phyloP scores from a whole-genome alignment of 2,797 vertebrate species.

The Dendrocincla tyrannina region DNA sequence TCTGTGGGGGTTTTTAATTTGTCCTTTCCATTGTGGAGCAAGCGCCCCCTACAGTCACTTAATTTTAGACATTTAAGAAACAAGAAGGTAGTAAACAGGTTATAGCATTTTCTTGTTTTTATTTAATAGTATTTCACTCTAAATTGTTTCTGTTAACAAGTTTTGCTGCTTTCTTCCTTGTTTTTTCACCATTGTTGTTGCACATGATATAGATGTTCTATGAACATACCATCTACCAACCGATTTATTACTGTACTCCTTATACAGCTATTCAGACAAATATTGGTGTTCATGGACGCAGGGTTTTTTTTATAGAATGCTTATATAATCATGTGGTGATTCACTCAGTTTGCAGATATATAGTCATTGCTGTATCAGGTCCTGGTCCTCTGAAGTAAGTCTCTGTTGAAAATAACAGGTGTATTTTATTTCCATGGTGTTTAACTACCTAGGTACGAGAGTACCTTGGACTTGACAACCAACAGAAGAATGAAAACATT shows the following conservation, averaged over 20 bases:
- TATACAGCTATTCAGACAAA: background rate
- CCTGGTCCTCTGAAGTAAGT: background rate
- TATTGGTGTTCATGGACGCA: background rate
- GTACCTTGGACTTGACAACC: background rate
- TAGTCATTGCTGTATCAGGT: background rate
- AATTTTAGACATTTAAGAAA: background rate
- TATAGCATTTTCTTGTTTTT: background rate
- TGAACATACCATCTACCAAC: background rate
- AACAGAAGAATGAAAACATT: background rate
- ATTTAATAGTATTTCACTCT: background rate
- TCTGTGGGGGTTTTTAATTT: background rate
- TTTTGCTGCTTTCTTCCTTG: background rate
- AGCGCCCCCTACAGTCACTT: background rate
- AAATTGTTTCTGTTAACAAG: background rate
- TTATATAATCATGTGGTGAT: background rate
- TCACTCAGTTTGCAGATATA: background rate
- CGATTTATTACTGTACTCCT: background rate
- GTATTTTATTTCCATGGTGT: background rate
- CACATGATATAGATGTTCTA: background rate
- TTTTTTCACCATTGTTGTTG: background rate
- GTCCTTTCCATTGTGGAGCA: background rate
- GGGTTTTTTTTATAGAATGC: too few species aligned
- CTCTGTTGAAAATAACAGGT: background rate
- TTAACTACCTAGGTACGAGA: background rate
- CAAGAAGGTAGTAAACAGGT: background rate